phyloP scores from a whole-genome alignment of 2,888 invertebrate genomes.

The Dascillus cervinus region DNA sequence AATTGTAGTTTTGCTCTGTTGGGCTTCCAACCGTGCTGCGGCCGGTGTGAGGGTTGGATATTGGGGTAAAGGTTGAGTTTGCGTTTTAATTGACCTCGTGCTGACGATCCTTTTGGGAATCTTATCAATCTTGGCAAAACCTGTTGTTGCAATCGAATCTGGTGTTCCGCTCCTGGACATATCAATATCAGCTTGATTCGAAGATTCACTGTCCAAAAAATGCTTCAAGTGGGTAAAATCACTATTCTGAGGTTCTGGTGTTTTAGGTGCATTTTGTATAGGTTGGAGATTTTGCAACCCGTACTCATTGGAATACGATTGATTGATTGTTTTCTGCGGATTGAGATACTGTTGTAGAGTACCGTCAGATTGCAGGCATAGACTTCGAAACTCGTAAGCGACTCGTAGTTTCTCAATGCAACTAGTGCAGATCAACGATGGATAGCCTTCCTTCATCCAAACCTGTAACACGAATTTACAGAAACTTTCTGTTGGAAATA shows the following conservation, averaged over 20 bases:
- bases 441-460: constrained; percentile 13
- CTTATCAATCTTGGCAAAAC: constrained; percentile 16
- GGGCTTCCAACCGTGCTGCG: constrained; percentile 16
- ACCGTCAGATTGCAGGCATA: constrained; percentile 14
- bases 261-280: constrained; percentile 1
- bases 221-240: constrained; percentile 10
- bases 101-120: constrained; percentile 13
- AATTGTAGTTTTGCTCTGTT: constrained; percentile 19
- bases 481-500: not conserved
- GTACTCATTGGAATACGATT: constrained; percentile 6
- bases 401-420: constrained; percentile 15
- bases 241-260: constrained; percentile 1
- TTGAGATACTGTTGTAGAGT: constrained; percentile 14
- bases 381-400: constrained; percentile 16
- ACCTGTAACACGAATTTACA: constrained; percentile 8
- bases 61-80: constrained; percentile 20
- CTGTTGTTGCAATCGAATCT: constrained; percentile 13
- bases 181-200: constrained; percentile 9
- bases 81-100: constrained; percentile 18
- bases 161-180: constrained; percentile 12
- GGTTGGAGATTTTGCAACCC: constrained; percentile 11
- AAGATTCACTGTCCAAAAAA: constrained; percentile 12
- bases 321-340: constrained; percentile 11
- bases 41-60: constrained; percentile 19
- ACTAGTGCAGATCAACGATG: constrained; percentile 13